Evolutionary conservation across 1,140 invertebrate genomes (phyloP).

Genomic region (Carcinoscorpius rotundicauda): DNA sequence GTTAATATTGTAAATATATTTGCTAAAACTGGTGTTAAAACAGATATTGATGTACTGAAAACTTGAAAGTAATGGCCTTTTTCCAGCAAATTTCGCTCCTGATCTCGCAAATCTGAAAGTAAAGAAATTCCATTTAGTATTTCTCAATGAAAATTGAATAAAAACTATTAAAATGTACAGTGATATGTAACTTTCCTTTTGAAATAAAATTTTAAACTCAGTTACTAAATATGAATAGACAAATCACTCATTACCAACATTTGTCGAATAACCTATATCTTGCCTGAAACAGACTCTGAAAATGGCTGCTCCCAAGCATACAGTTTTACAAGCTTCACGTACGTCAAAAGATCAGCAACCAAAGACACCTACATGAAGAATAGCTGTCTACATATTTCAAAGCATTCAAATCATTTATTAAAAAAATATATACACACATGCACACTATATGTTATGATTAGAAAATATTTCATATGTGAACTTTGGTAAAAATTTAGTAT

Average conservation of each 20-base stretch:
- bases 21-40: conserved; percentile 48
- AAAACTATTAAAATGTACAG: no score
- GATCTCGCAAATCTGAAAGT: conserved; percentile 39
- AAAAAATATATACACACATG: background rate
- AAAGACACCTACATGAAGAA: conserved; percentile 20
- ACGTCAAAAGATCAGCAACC: conserved; percentile 19
- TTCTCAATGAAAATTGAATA: no score
- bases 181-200: no score
- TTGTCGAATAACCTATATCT: conserved; percentile 4
- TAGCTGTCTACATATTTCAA: no score
- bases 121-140: no score
- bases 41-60: conserved; percentile 45
- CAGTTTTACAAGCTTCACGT: conserved; percentile 55
- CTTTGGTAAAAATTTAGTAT: no score
- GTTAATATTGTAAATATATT: conserved; percentile 48
- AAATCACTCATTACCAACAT: no score
- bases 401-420: no score
- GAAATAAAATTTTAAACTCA: no score
- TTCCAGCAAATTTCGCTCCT: conserved; percentile 43
- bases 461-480: no score
- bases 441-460: no score
- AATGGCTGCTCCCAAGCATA: conserved; percentile 80
- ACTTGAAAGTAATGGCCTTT: conserved; percentile 47
- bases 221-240: no score
- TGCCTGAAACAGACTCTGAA: conserved; percentile 41